Evolutionary conservation across 2,797 vertebrate species (phyloP).

Genomic region (Hemitrygon akajei): DNA sequence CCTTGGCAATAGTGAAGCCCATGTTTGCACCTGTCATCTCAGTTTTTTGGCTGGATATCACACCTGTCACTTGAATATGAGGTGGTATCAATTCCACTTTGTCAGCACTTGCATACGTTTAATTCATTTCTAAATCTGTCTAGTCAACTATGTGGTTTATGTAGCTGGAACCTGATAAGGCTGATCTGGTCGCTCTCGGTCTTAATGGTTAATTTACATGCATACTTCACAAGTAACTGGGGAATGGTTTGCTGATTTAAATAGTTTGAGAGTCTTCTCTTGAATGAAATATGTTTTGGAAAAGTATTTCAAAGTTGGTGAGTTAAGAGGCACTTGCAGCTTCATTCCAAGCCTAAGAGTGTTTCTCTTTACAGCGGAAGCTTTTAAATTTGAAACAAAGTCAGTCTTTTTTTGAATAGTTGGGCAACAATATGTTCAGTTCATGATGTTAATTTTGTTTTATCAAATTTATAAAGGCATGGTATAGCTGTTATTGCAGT

Average conservation of each 20-base stretch:
- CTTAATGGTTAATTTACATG: neutral
- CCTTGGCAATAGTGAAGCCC: neutral
- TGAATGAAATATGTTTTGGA: neutral
- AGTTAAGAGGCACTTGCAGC: neutral
- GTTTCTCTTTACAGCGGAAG: neutral
- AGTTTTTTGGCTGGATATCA: neutral
- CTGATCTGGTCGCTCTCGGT: neutral
- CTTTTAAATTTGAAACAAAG: neutral
- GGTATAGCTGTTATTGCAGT: no score
- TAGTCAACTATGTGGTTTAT: neutral
- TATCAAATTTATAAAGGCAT: neutral
- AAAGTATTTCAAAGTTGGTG: neutral
- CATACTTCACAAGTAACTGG: neutral
- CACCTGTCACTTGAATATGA: constrained; percentile 10
- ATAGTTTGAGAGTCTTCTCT: neutral
- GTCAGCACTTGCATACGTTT: neutral
- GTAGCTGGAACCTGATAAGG: neutral
- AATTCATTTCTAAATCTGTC: constrained; percentile 20
- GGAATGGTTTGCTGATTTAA: neutral
- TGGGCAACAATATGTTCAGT: neutral
- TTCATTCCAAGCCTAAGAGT: neutral
- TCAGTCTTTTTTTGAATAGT: neutral
- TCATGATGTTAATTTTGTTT: neutral
- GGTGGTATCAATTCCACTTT: neutral
- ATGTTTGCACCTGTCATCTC: neutral